These are phyloP conservation scores for Urophycis tenuis DNA, from an alignment of 2,797 vertebrate genomes.

Conservation along the genomic window DNA sequence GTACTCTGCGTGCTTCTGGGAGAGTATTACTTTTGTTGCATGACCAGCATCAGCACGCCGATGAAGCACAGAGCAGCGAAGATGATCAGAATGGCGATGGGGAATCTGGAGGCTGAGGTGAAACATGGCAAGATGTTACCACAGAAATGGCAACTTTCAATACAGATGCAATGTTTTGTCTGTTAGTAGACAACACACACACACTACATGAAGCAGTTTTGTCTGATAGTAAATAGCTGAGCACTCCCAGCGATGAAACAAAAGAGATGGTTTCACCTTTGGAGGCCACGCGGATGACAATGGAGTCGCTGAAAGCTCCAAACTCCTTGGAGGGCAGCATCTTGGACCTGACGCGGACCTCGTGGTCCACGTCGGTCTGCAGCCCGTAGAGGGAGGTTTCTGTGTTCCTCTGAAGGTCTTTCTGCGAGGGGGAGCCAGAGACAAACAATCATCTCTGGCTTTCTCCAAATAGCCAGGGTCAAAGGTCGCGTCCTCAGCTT, in stretches of 20 bases:
- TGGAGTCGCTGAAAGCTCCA: conserved; percentile 82
- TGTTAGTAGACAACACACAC: no score
- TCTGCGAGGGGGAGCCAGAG: conserved; percentile 59
- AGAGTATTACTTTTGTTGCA: conserved; percentile 82
- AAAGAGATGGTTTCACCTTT: conserved; percentile 54
- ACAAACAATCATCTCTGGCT: neutral
- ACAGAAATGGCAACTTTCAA: neutral
- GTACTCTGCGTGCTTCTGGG: no score
- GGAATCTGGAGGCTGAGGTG: conserved; percentile 74
- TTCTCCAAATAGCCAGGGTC: neutral
- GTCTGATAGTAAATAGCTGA: no score
- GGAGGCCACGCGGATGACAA: conserved; percentile 64
- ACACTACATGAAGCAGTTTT: neutral
- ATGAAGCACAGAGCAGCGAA: conserved; percentile 74
- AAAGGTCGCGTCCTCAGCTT: neutral
- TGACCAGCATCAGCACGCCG: conserved; percentile 72
- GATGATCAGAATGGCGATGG: conserved; percentile 74
- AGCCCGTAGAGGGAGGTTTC: conserved; percentile 78
- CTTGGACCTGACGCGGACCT: conserved; percentile 80
- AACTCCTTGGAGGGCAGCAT: conserved; percentile 71
- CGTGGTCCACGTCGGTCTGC: conserved; percentile 75
- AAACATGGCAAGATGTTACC: neutral
- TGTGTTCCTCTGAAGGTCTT: conserved; percentile 63
- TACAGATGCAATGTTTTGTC: neutral
- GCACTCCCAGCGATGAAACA: no score